Evolutionary conservation across 1,140 invertebrate species (phyloP).

Genomic region (Diuraphis noxia): DNA sequence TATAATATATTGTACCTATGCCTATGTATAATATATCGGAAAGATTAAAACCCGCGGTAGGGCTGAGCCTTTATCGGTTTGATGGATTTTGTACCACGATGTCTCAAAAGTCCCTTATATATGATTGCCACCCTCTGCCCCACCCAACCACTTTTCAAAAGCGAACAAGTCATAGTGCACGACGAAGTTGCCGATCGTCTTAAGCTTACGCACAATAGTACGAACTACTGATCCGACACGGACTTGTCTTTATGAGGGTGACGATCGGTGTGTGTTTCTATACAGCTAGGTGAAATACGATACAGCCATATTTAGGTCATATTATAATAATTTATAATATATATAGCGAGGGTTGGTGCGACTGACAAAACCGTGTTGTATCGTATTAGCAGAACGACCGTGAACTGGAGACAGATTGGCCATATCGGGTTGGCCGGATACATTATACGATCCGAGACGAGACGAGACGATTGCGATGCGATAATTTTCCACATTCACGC

Average conservation of each 20-base stretch:
- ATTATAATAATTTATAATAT: no score
- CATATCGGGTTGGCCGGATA: not conserved
- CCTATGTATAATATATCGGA: not conserved
- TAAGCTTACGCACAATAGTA: not conserved
- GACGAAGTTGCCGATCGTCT: no score
- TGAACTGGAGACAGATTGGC: not conserved
- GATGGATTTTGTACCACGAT: not conserved
- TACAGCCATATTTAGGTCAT: no score
- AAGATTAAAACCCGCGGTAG: not conserved
- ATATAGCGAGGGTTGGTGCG: no score
- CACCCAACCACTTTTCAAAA: not conserved
- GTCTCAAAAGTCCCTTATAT: not conserved
- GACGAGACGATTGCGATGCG: not conserved
- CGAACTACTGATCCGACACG: not conserved
- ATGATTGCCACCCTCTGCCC: not conserved
- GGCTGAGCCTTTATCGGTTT: not conserved
- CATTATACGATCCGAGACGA: not conserved
- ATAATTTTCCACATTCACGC: not conserved
- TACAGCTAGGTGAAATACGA: no score
- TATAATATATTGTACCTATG: not conserved
- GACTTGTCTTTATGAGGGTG: no score
- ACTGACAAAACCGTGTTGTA: not conserved
- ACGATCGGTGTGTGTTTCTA: no score
- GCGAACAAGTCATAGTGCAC: not conserved
- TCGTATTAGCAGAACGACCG: not conserved